Percentiles rank a stretch among this genome's conserved stretches.
These are phyloP conservation scores for Papilio xuthus DNA, from an alignment of 1,140 invertebrate genomes.

Conservation along the genomic window DNA sequence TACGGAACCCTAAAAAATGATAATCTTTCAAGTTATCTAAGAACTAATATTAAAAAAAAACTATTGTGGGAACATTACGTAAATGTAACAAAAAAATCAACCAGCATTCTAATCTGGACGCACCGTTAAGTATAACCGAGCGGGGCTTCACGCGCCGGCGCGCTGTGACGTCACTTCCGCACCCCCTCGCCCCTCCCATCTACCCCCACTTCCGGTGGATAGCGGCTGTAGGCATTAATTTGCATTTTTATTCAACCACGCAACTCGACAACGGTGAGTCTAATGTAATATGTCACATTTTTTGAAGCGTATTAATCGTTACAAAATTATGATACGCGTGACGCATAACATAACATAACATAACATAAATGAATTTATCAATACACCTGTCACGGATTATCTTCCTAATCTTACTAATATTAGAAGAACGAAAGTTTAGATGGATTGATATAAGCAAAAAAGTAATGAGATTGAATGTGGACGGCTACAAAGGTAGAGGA, in stretches of 20 bases:
- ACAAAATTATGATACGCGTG: not conserved
- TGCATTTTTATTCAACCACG: constrained; percentile 33
- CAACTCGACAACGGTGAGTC: constrained; percentile 2
- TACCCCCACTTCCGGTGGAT: constrained; percentile 35
- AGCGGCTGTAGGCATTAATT: constrained; percentile 12
- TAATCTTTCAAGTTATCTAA: not conserved
- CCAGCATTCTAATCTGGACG: constrained; percentile 35
- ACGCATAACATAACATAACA: too few species aligned
- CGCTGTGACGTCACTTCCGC: constrained; percentile 46
- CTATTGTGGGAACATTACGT: not conserved
- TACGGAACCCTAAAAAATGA: too few species aligned
- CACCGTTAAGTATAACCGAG: constrained; percentile 43
- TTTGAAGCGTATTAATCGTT: constrained; percentile 20
- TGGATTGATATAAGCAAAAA: too few species aligned
- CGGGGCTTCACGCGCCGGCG: constrained; percentile 47
- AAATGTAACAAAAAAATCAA: constrained; percentile 33
- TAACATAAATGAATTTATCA: not conserved
- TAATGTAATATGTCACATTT: constrained; percentile 36
- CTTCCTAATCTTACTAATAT: too few species aligned
- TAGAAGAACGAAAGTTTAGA: too few species aligned
- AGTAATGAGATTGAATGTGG: too few species aligned
- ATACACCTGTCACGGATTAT: not conserved
- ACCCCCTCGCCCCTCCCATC: constrained; percentile 22
- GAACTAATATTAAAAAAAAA: not conserved
- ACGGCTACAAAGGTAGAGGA: too few species aligned